These are phyloP conservation scores for Novumbra hubbsi DNA, from an alignment of 2,797 vertebrate species.

Conservation along the genomic window DNA sequence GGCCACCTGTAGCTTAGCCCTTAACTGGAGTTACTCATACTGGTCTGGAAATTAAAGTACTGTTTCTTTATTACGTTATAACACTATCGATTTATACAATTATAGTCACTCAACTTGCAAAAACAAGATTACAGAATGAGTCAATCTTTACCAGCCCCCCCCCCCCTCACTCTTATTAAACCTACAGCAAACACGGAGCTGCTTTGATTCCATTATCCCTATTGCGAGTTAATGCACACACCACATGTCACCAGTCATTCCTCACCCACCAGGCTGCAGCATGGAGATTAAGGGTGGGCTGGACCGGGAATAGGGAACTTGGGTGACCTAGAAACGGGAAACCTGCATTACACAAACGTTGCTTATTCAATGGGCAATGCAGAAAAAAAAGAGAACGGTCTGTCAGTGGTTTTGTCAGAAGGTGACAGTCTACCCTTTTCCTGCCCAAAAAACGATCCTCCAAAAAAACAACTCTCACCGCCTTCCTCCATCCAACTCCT, in stretches of 20 bases:
- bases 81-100: not conserved
- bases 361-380: slow-evolving; percentile 27
- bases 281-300: slow-evolving; percentile 61
- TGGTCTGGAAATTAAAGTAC: not conserved
- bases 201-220: slow-evolving; percentile 20
- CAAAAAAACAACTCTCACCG: not conserved
- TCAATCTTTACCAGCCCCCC: not conserved
- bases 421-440: not conserved
- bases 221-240: slow-evolving; percentile 42
- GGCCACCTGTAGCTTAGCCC: no score
- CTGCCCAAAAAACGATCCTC: not conserved
- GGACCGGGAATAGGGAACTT: slow-evolving; percentile 37
- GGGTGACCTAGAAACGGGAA: slow-evolving; percentile 69
- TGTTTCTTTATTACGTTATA: not conserved
- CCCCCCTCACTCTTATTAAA: not conserved
- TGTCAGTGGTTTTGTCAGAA: not conserved
- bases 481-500: not conserved
- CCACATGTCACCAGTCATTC: slow-evolving; percentile 45
- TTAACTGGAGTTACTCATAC: not conserved
- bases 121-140: not conserved
- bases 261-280: slow-evolving; percentile 5
- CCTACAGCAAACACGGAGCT: slow-evolving; percentile 1
- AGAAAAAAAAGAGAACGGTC: not conserved
- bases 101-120: no score
- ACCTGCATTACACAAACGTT: slow-evolving; percentile 30